Evolutionary conservation across 2,113 vertebrate genomes (phyloP).

Genomic region (Cebidichthys violaceus): DNA sequence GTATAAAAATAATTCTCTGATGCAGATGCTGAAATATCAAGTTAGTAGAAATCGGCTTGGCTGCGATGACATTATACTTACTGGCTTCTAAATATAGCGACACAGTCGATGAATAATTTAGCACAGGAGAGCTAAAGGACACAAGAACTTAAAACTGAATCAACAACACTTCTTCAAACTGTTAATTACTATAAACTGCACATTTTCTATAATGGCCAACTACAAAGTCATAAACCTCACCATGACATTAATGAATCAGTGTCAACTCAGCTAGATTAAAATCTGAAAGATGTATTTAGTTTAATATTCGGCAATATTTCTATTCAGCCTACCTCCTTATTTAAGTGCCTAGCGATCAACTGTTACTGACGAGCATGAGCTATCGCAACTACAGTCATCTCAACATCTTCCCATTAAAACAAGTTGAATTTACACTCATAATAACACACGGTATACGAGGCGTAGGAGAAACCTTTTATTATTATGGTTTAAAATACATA

Average conservation of each 20-base stretch:
- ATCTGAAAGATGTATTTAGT: slow-evolving; percentile 30
- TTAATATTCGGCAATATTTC: slow-evolving; percentile 60
- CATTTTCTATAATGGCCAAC: slow-evolving; percentile 27
- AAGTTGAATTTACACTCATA: slow-evolving; percentile 13
- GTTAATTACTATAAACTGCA: slow-evolving; percentile 21
- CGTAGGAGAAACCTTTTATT: not conserved
- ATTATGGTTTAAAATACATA: slow-evolving; percentile 6
- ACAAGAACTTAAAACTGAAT: slow-evolving; percentile 61
- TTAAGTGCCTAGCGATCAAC: slow-evolving; percentile 78
- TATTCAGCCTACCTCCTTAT: slow-evolving; percentile 77
- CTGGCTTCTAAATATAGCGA: slow-evolving; percentile 77
- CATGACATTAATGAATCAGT: slow-evolving; percentile 21
- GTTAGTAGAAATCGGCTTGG: slow-evolving; percentile 41
- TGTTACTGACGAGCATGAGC: slow-evolving; percentile 46
- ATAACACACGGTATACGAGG: not conserved
- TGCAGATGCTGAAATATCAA: slow-evolving; percentile 50
- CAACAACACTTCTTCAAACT: slow-evolving; percentile 41
- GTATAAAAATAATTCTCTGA: slow-evolving; percentile 40
- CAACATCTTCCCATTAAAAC: slow-evolving; percentile 36
- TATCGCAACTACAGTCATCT: slow-evolving; percentile 29
- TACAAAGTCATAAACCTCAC: slow-evolving; percentile 6
- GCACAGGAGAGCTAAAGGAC: slow-evolving; percentile 69
- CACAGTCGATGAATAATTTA: slow-evolving; percentile 81
- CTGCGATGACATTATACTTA: slow-evolving; percentile 69
- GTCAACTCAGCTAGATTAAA: slow-evolving; percentile 27